phyloP scores from a whole-genome alignment of 2,888 invertebrate genomes.

The Pyrrhia umbra region DNA sequence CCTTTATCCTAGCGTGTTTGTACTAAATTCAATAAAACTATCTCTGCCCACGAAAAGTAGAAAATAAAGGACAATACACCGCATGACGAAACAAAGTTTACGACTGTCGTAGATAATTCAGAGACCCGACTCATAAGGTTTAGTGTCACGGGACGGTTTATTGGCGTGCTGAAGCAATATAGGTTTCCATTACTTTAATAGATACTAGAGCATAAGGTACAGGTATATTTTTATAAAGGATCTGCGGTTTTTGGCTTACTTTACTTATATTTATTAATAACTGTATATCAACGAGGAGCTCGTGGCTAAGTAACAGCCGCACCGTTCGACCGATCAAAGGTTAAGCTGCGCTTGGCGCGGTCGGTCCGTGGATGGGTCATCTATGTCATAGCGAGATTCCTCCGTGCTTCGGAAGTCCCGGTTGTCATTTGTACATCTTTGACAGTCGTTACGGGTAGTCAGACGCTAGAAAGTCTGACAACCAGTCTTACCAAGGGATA shows the following conservation, averaged over 20 bases:
- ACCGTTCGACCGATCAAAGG: too few species aligned
- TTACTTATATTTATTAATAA: background rate
- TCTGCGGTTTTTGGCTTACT: slow-evolving; percentile 3
- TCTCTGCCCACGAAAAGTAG: slow-evolving; percentile 52
- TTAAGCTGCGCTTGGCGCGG: too few species aligned
- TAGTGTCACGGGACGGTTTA: slow-evolving; percentile 64
- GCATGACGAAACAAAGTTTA: slow-evolving; percentile 67
- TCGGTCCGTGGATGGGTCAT: too few species aligned
- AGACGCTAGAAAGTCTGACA: too few species aligned
- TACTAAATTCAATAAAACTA: slow-evolving; percentile 60
- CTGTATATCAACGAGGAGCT: background rate
- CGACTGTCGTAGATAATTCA: slow-evolving; percentile 68
- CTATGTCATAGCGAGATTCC: too few species aligned
- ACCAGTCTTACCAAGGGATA: too few species aligned
- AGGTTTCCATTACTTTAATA: slow-evolving; percentile 65
- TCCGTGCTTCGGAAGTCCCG: too few species aligned
- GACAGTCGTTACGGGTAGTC: too few species aligned
- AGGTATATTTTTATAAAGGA: slow-evolving; percentile 40
- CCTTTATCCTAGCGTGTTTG: slow-evolving; percentile 34
- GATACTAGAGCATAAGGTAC: slow-evolving; percentile 48
- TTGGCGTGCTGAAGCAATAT: slow-evolving; percentile 65
- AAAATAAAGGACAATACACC: slow-evolving; percentile 59
- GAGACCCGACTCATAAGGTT: slow-evolving; percentile 63
- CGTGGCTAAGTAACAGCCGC: too few species aligned
- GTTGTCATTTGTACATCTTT: too few species aligned